A percentile compares a stretch with the other conserved stretches of the same genome.
Evolutionary conservation across 2,888 invertebrate genomes (phyloP).

Genomic region (Polyommatus iphigenia): DNA sequence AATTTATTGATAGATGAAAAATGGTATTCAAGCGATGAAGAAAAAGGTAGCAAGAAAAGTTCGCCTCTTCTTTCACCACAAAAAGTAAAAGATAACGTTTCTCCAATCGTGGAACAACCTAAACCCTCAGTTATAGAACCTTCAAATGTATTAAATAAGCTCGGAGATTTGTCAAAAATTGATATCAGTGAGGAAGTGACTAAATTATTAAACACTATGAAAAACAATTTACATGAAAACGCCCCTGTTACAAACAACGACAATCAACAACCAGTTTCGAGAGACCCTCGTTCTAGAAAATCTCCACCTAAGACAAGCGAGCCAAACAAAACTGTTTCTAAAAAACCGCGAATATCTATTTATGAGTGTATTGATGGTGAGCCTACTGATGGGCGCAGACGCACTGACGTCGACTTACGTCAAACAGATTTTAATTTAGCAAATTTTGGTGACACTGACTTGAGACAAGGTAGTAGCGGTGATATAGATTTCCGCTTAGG

Average conservation of each 20-base stretch:
- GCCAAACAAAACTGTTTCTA: conserved; percentile 47
- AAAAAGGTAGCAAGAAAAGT: conserved; percentile 74
- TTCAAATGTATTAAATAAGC: conserved; percentile 78
- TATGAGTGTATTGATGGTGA: conserved; percentile 82
- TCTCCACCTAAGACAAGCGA: conserved; percentile 64
- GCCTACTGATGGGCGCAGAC: conserved; percentile 69
- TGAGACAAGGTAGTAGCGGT: conserved; percentile 77
- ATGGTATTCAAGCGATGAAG: conserved; percentile 92
- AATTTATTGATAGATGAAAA: conserved; percentile 81
- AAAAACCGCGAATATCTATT: conserved; percentile 76
- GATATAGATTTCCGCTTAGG: conserved; percentile 89
- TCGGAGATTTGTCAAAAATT: conserved; percentile 86
- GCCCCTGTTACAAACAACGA: conserved; percentile 49
- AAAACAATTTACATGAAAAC: conserved; percentile 69
- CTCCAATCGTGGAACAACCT: conserved; percentile 51
- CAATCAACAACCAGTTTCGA: conserved; percentile 52
- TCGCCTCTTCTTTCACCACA: conserved; percentile 65
- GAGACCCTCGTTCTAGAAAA: conserved; percentile 68
- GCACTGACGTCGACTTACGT: conserved; percentile 76
- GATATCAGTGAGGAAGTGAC: conserved; percentile 87
- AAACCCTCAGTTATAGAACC: conserved; percentile 79
- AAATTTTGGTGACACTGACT: conserved; percentile 83
- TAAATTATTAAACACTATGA: conserved; percentile 83
- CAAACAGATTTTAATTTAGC: conserved; percentile 77
- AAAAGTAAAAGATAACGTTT: conserved; percentile 47